Evolutionary conservation across 2,113 vertebrate species (phyloP).

Genomic region (Recurvirostra avosetta): DNA sequence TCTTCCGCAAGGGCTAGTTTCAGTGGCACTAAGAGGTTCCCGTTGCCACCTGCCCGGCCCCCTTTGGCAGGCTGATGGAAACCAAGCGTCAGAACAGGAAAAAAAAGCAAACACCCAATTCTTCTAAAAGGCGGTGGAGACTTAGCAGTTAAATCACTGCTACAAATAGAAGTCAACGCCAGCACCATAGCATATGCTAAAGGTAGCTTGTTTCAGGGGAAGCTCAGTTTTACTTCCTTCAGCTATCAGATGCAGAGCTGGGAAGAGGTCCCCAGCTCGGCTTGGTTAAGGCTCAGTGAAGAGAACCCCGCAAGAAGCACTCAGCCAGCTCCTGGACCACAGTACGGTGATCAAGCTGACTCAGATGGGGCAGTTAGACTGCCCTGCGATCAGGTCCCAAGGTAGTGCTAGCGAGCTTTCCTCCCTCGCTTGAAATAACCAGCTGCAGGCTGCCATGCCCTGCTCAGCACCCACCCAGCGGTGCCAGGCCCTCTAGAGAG

Average conservation of each 20-base stretch:
- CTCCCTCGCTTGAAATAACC: background rate
- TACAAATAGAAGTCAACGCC: background rate
- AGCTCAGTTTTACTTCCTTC: background rate
- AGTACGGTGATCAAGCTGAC: background rate
- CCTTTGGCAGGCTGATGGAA: background rate
- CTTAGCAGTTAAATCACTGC: background rate
- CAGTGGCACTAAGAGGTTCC: background rate
- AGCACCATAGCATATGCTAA: background rate
- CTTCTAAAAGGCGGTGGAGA: background rate
- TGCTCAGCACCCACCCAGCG: background rate
- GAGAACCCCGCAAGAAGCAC: background rate
- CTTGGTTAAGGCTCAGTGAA: background rate
- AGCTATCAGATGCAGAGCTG: background rate
- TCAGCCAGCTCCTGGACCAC: background rate
- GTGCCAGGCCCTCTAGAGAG: background rate
- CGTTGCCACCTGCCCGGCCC: background rate
- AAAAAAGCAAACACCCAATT: background rate
- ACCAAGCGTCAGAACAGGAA: background rate
- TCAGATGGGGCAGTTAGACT: background rate
- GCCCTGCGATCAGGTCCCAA: background rate
- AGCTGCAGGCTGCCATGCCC: background rate
- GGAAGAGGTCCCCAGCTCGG: background rate
- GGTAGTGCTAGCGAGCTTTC: background rate
- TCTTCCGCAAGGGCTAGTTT: background rate
- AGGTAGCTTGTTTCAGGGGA: background rate